Conservation (phyloP, 53 echinoderm and acorn worm genomes). For the Hippasteria phrygiana region DNA sequence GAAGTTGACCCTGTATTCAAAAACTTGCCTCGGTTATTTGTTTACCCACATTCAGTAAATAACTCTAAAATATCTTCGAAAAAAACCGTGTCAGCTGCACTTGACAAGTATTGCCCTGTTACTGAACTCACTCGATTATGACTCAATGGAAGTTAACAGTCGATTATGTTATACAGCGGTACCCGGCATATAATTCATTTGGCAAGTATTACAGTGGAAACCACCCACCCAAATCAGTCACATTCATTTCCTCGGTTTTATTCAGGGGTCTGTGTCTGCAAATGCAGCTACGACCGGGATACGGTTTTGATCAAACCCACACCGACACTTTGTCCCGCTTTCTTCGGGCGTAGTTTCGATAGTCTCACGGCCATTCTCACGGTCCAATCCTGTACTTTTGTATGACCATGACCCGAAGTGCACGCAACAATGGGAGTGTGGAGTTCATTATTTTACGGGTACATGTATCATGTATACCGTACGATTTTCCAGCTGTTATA, state of each 20-base stretch:
- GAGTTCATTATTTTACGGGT: not conserved
- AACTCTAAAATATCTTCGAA: no score
- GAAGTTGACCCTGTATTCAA: no score
- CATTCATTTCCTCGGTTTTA: not conserved
- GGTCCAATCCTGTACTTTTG: not conserved
- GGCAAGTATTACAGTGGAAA: no score
- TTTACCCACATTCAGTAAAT: no score
- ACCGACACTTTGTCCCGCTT: not conserved
- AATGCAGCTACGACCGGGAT: not conserved
- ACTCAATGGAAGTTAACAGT: no score
- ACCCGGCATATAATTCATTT: no score
- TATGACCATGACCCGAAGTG: not conserved
- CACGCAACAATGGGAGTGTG: not conserved
- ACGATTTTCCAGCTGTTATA: not conserved
- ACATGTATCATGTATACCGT: no score
- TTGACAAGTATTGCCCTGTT: no score
- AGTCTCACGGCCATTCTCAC: not conserved
- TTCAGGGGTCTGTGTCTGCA: not conserved
- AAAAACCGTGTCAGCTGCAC: no score
- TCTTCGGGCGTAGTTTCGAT: not conserved
- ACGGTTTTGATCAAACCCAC: not conserved
- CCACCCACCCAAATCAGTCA: not conserved
- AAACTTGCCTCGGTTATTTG: no score
- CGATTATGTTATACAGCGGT: no score
- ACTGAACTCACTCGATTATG: no score